Conservation (phyloP, 2,888 invertebrate genomes). For the Leptopterna dolabrata region DNA sequence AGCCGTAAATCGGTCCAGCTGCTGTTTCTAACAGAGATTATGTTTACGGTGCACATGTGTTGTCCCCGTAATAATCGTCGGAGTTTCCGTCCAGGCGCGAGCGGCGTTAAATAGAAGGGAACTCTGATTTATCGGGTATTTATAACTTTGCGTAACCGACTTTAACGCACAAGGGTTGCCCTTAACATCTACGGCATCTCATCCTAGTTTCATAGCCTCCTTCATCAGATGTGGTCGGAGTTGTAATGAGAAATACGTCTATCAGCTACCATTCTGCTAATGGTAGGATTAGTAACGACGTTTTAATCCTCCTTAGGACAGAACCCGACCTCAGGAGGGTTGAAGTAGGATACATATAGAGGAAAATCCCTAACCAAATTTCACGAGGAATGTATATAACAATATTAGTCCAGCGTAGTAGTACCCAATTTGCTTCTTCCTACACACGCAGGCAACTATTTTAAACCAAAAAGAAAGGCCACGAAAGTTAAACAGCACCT, state of each 20-base stretch:
- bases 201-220: neutral
- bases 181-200: neutral
- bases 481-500: too few species aligned
- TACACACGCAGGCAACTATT: too few species aligned
- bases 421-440: too few species aligned
- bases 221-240: neutral
- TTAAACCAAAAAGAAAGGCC: too few species aligned
- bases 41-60: slow-evolving; percentile 5
- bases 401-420: too few species aligned
- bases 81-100: neutral
- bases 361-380: too few species aligned
- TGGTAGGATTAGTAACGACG: too few species aligned
- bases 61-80: slow-evolving; percentile 21
- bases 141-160: neutral
- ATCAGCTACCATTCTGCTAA: too few species aligned
- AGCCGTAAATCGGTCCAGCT: slow-evolving; percentile 15
- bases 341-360: too few species aligned
- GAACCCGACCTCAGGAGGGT: too few species aligned
- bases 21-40: neutral
- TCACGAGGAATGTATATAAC: too few species aligned
- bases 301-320: too few species aligned
- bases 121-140: slow-evolving; percentile 16
- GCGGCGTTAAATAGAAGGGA: neutral
- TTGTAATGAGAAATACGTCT: neutral
- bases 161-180: neutral